These are phyloP conservation scores for Bicyclus anynana DNA, from an alignment of 1,140 invertebrate genomes.

Conservation along the genomic window DNA sequence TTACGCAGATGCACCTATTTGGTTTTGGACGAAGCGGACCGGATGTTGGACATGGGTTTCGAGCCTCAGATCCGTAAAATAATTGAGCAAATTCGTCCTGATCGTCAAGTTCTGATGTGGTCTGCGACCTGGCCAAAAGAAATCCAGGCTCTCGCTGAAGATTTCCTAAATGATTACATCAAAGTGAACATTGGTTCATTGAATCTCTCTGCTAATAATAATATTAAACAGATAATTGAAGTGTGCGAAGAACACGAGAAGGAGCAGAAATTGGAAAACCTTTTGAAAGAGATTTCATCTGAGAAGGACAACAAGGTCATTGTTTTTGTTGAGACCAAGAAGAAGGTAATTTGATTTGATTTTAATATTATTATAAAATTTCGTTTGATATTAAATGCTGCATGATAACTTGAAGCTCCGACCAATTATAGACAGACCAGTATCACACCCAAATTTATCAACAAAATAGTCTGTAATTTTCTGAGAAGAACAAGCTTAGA, in stretches of 20 bases:
- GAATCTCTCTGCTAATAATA: constrained; percentile 96
- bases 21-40: constrained; percentile 96
- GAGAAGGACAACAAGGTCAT: constrained; percentile 96
- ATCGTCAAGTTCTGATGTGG: constrained; percentile 98
- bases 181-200: constrained; percentile 97
- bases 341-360: constrained; percentile 85
- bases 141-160: constrained; percentile 94
- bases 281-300: constrained; percentile 91
- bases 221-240: constrained; percentile 97
- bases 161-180: constrained; percentile 94
- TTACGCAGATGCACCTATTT: constrained; percentile 95
- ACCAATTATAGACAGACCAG: no score
- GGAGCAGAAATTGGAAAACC: constrained; percentile 86
- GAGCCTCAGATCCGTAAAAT: constrained; percentile 99
- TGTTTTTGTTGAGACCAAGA: constrained; percentile 99
- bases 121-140: constrained; percentile 99
- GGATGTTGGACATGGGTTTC: constrained; percentile 97
- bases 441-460: no score
- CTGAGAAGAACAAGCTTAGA: no score
- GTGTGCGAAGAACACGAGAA: constrained; percentile 95
- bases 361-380: no score
- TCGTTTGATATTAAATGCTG: no score
- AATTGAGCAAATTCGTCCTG: constrained; percentile 95
- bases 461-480: constrained; percentile 6
- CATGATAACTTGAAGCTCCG: not conserved